Evolutionary conservation across 2,888 invertebrate genomes (phyloP).

Genomic region (Cremastobaeus sp.): DNA sequence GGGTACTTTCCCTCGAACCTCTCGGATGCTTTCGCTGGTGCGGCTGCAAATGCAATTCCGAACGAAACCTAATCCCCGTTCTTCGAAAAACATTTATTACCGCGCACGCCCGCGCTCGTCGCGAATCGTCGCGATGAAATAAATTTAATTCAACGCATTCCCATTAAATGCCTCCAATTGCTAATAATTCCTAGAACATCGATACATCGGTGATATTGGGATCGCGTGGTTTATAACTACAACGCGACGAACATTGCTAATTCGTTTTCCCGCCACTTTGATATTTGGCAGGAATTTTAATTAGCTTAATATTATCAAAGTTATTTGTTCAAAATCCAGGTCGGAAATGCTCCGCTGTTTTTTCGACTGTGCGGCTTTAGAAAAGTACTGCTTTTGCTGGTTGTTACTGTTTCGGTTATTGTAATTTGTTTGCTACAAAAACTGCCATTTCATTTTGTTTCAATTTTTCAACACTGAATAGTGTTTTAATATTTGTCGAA

Average conservation of each 20-base stretch:
- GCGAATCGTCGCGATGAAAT: constrained; percentile 57
- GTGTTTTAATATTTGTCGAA: too few relatives aligned
- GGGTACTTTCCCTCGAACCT: constrained; percentile 34
- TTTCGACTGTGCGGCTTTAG: too few relatives aligned
- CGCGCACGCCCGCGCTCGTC: constrained; percentile 52
- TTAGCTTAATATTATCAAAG: background rate
- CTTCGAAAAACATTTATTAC: constrained; percentile 60
- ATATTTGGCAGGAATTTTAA: background rate
- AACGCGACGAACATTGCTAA: constrained; percentile 35
- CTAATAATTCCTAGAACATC: constrained; percentile 64
- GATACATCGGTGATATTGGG: constrained; percentile 17
- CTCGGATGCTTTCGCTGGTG: constrained; percentile 34
- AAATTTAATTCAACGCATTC: constrained; percentile 56
- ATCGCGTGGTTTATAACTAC: constrained; percentile 35
- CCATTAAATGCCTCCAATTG: constrained; percentile 64
- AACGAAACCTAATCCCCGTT: constrained; percentile 55
- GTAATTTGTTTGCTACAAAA: too few relatives aligned
- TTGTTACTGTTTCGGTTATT: too few relatives aligned
- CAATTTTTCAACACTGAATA: too few relatives aligned
- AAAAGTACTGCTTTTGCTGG: too few relatives aligned
- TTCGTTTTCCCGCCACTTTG: constrained; percentile 18
- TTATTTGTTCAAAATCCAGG: background rate
- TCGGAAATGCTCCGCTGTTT: too few relatives aligned
- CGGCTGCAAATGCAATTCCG: constrained; percentile 59
- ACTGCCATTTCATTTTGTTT: too few relatives aligned